Conservation (phyloP, 2,113 vertebrate genomes). For the Neodontobutis hainanensis region DNA sequence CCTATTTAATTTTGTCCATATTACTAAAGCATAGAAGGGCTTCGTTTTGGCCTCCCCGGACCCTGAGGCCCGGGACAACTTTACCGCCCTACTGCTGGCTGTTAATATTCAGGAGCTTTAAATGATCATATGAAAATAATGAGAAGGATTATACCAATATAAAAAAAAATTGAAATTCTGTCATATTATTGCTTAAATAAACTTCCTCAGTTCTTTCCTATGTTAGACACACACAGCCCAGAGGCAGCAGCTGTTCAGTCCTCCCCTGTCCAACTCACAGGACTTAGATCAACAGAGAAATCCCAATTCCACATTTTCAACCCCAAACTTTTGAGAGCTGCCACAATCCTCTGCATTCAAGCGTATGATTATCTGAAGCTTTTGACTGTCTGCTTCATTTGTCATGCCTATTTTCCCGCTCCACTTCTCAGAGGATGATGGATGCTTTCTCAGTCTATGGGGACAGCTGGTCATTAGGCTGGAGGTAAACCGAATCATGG, state of each 20-base stretch:
- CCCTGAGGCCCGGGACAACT: too few species aligned
- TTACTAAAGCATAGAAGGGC: too few species aligned
- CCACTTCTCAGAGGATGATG: slow-evolving; percentile 52
- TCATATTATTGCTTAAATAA: background rate
- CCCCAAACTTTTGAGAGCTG: slow-evolving; percentile 16
- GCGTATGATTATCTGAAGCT: slow-evolving; percentile 34
- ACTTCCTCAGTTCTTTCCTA: slow-evolving; percentile 4
- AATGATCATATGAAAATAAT: background rate
- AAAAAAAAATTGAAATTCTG: slow-evolving; percentile 20
- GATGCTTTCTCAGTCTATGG: slow-evolving; percentile 50
- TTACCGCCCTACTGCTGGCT: background rate
- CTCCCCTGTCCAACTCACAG: slow-evolving; percentile 4
- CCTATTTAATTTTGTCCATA: too few species aligned
- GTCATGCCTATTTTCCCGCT: slow-evolving; percentile 34
- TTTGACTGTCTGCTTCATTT: slow-evolving; percentile 41
- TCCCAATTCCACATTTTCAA: slow-evolving; percentile 4
- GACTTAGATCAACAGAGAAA: slow-evolving; percentile 23
- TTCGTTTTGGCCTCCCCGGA: too few species aligned
- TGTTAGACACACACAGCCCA: slow-evolving; percentile 18
- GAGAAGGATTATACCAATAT: slow-evolving; percentile 17
- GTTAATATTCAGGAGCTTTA: slow-evolving; percentile 1
- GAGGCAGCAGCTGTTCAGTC: slow-evolving; percentile 21
- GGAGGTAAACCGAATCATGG: slow-evolving; percentile 43
- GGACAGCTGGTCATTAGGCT: slow-evolving; percentile 61
- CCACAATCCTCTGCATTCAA: slow-evolving; percentile 26